Evolutionary conservation across 1,140 invertebrate genomes (phyloP).

Genomic region (Zaprionus nigranus): DNA sequence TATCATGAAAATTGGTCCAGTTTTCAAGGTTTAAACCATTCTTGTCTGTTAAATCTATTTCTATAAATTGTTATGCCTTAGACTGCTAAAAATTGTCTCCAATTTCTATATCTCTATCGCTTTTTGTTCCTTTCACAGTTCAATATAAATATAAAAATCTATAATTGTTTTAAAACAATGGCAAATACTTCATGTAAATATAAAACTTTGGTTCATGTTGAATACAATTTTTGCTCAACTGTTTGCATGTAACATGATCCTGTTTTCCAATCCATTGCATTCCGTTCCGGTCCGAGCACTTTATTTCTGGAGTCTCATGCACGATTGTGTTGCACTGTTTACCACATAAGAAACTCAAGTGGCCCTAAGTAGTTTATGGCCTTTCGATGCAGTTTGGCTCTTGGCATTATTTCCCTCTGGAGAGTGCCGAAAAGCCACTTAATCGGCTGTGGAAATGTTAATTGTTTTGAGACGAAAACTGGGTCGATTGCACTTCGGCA

Average conservation of each 20-base stretch:
- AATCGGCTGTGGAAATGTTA: slow-evolving; percentile 66
- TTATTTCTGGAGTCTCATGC: slow-evolving; percentile 23
- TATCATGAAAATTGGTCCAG: too few relatives aligned
- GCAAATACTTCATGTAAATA: too few relatives aligned
- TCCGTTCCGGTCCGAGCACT: background rate
- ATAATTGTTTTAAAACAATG: too few relatives aligned
- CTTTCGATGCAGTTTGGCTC: slow-evolving; percentile 38
- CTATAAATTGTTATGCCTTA: too few relatives aligned
- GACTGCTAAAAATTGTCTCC: too few relatives aligned
- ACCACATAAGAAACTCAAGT: slow-evolving; percentile 33
- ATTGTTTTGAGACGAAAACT: slow-evolving; percentile 50
- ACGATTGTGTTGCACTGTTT: slow-evolving; percentile 29
- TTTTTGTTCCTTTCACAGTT: too few relatives aligned
- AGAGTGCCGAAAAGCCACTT: slow-evolving; percentile 59
- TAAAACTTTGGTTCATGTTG: background rate
- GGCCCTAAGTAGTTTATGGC: slow-evolving; percentile 49
- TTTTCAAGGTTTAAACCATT: too few relatives aligned
- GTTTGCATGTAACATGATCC: background rate
- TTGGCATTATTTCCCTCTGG: slow-evolving; percentile 40
- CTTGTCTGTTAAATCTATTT: too few relatives aligned
- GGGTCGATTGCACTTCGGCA: slow-evolving; percentile 63
- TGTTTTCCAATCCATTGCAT: background rate
- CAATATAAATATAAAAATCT: too few relatives aligned
- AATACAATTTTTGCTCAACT: background rate
- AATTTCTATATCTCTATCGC: too few relatives aligned